Conservation (phyloP, 2,888 invertebrate genomes). For the Macrophya annulata region DNA sequence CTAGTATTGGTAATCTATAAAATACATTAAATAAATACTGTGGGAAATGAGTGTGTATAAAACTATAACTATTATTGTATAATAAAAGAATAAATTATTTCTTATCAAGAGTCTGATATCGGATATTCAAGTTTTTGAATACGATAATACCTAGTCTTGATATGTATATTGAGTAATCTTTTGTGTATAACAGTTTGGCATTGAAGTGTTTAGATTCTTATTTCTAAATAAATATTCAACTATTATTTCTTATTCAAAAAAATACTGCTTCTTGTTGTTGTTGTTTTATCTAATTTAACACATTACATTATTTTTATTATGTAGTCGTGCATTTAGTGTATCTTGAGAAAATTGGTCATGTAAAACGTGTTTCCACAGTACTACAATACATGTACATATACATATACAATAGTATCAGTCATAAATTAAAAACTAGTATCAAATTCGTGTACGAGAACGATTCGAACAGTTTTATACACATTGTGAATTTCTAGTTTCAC, state of each 20-base stretch:
- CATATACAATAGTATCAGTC: slow-evolving; percentile 41
- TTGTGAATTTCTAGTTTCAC: background rate
- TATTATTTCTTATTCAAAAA: background rate
- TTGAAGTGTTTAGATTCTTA: background rate
- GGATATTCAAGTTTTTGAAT: background rate
- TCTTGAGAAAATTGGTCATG: slow-evolving; percentile 15
- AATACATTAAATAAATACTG: slow-evolving; percentile 28
- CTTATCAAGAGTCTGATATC: background rate
- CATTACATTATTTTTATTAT: slow-evolving; percentile 30
- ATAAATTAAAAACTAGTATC: slow-evolving; percentile 16
- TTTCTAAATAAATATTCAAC: slow-evolving; percentile 18
- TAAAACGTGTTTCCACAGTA: slow-evolving; percentile 34
- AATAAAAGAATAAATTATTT: slow-evolving; percentile 59
- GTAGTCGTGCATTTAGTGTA: slow-evolving; percentile 37
- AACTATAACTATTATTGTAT: slow-evolving; percentile 48
- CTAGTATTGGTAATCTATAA: slow-evolving; percentile 51
- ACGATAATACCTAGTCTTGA: background rate
- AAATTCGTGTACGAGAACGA: background rate
- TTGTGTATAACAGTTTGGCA: slow-evolving; percentile 11
- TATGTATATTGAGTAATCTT: background rate
- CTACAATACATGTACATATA: slow-evolving; percentile 38
- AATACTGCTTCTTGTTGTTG: background rate
- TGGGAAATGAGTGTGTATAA: slow-evolving; percentile 35
- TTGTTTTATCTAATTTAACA: slow-evolving; percentile 22
- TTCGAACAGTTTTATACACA: background rate